phyloP scores from a whole-genome alignment of 2,113 vertebrate genomes.

The Anser cygnoides region DNA sequence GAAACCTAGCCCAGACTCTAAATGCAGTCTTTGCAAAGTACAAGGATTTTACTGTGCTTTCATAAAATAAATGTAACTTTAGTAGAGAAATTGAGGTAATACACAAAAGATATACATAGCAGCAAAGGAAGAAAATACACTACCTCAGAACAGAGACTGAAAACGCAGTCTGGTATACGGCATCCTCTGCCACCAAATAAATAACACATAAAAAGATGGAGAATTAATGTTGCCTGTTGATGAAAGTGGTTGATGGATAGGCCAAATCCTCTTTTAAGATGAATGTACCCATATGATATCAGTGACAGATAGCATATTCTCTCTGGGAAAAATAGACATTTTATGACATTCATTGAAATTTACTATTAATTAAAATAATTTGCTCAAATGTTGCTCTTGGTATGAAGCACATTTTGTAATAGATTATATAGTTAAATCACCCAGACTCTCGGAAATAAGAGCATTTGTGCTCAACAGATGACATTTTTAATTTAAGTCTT shows the following conservation, averaged over 20 bases:
- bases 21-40: not conserved
- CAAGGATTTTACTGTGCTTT: not conserved
- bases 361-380: constrained; percentile 19
- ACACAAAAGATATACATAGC: not conserved
- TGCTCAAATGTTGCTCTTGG: not conserved
- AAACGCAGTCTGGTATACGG: not conserved
- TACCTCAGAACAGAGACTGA: not conserved
- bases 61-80: not conserved
- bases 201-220: not conserved
- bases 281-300: not conserved
- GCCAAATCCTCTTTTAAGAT: not conserved
- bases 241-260: not conserved
- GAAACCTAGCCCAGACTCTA: not conserved
- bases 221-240: not conserved
- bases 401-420: constrained; percentile 7
- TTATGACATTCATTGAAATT: not conserved
- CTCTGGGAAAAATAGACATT: not conserved
- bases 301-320: not conserved
- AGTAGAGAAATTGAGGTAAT: not conserved
- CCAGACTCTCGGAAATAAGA: constrained; percentile 13
- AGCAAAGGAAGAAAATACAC: not conserved
- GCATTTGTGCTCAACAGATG: constrained; percentile 34
- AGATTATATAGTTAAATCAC: constrained; percentile 3
- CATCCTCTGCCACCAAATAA: not conserved
- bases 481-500: not conserved